A percentile compares a stretch with the other conserved stretches of the same genome.
Conservation (phyloP, 2,113 vertebrate species). For the Vidua macroura region DNA sequence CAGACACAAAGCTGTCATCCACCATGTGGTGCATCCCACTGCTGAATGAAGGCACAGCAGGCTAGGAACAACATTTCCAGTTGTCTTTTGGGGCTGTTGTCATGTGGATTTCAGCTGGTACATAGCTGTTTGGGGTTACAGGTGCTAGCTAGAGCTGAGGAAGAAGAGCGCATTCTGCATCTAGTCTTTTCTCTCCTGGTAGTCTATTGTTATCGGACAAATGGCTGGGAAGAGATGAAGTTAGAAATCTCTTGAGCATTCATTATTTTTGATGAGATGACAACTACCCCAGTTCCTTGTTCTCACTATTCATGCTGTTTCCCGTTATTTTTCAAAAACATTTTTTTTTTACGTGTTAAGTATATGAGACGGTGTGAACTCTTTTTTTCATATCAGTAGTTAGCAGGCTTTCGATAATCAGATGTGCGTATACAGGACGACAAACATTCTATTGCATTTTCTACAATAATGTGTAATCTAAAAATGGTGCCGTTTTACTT, state of each 20-base stretch:
- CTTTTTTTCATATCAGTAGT: conserved; percentile 18
- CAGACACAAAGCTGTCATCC: conserved; percentile 75
- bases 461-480: neutral
- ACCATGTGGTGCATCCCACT: conserved; percentile 64
- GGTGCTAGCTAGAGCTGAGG: conserved; percentile 75
- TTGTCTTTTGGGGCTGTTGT: conserved; percentile 74
- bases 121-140: conserved; percentile 75
- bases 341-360: conserved; percentile 53
- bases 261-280: conserved; percentile 87
- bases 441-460: neutral
- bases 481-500: neutral
- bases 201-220: conserved; percentile 72
- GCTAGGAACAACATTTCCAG: conserved; percentile 78
- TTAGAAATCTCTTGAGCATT: conserved; percentile 80
- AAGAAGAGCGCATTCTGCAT: conserved; percentile 14
- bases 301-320: conserved; percentile 64
- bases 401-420: neutral
- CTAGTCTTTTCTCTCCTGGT: conserved; percentile 54
- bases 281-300: conserved; percentile 67
- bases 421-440: neutral
- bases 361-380: conserved; percentile 34
- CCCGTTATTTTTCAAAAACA: conserved; percentile 57
- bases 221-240: conserved; percentile 69
- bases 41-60: conserved; percentile 75
- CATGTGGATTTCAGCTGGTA: conserved; percentile 76